Percentiles rank a stretch among this genome's conserved stretches.
phyloP scores from a whole-genome alignment of 2,113 vertebrate genomes.

The Caretta caretta region DNA sequence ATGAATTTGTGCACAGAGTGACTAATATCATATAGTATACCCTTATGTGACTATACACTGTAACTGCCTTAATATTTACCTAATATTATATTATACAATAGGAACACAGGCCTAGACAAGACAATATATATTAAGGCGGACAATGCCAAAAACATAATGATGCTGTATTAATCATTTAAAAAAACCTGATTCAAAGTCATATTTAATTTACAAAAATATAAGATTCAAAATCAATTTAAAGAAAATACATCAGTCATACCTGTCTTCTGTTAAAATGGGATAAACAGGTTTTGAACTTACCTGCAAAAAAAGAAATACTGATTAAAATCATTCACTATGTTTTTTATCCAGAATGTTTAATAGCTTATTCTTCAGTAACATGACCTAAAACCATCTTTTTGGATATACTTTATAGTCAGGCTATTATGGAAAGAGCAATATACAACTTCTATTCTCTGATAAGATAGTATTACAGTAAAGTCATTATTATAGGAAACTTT shows the following conservation, averaged over 20 bases:
- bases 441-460: background rate
- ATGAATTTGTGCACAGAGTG: background rate
- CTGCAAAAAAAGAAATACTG: constrained; percentile 58
- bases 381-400: background rate
- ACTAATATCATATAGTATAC: background rate
- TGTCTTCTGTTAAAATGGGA: constrained; percentile 40
- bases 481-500: background rate
- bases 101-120: background rate
- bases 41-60: background rate
- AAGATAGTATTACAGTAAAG: background rate
- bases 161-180: background rate
- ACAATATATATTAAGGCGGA: background rate
- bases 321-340: background rate
- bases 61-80: background rate
- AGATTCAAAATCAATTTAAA: background rate
- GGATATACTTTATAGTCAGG: background rate
- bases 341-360: background rate
- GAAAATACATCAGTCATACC: constrained; percentile 30
- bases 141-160: background rate
- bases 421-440: background rate
- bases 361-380: background rate
- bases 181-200: background rate
- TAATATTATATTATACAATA: background rate
- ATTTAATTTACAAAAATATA: background rate
- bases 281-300: constrained; percentile 68